Conservation (phyloP, 2,113 vertebrate species). For the Noturus placidus region DNA sequence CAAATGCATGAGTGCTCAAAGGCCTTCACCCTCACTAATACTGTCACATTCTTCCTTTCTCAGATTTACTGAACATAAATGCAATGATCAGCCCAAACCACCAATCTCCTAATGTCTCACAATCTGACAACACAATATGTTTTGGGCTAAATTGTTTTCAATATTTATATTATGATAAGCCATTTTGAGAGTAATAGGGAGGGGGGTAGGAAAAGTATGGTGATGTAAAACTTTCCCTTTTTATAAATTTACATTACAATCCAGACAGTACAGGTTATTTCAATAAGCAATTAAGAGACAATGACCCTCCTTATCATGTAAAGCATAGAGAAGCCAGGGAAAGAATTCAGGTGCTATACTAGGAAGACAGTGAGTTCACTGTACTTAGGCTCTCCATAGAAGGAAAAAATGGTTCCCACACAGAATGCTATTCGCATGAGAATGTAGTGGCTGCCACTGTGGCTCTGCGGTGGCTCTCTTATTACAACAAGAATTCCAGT, state of each 20-base stretch:
- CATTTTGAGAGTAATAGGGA: conserved; percentile 23
- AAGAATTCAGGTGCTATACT: conserved; percentile 15
- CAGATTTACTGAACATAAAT: conserved; percentile 70
- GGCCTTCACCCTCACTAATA: conserved; percentile 46
- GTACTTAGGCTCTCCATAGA: conserved; percentile 29
- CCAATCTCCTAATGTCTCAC: conserved; percentile 59
- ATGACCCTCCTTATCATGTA: conserved; percentile 7
- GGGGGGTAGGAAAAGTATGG: neutral
- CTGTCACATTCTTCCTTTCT: conserved; percentile 56
- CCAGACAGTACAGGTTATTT: conserved; percentile 8
- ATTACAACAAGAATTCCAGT: conserved; percentile 63
- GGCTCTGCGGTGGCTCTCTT: conserved; percentile 57
- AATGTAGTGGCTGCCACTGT: conserved; percentile 56
- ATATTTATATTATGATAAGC: conserved; percentile 52
- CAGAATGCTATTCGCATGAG: conserved; percentile 56
- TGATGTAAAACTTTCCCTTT: conserved; percentile 10
- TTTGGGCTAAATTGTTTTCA: conserved; percentile 63
- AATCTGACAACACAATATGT: conserved; percentile 64
- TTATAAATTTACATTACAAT: conserved; percentile 5
- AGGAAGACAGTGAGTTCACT: conserved; percentile 43
- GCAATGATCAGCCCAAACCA: conserved; percentile 57
- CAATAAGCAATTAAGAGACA: neutral
- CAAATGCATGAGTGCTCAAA: conserved; percentile 61
- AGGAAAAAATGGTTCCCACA: conserved; percentile 27
- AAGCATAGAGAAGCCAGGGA: conserved; percentile 15